These are phyloP conservation scores for Misgurnus anguillicaudatus DNA, from an alignment of 2,113 vertebrate species.

Conservation along the genomic window DNA sequence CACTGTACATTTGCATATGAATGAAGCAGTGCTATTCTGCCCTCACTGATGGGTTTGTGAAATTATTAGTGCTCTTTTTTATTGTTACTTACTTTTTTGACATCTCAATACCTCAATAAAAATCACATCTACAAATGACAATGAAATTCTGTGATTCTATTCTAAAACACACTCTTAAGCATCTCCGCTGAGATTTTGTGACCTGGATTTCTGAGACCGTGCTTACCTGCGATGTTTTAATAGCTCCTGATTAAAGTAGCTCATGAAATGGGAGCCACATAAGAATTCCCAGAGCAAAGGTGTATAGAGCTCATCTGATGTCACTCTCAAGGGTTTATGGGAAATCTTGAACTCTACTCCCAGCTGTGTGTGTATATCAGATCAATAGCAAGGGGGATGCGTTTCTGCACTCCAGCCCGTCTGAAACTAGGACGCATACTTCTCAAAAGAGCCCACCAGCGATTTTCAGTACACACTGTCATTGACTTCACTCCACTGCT, in stretches of 20 bases:
- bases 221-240: slow-evolving; percentile 38
- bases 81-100: not conserved
- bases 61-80: not conserved
- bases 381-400: slow-evolving; percentile 16
- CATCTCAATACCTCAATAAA: not conserved
- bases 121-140: not conserved
- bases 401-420: not conserved
- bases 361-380: slow-evolving; percentile 1
- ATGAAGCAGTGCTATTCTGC: no score
- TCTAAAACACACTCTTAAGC: slow-evolving; percentile 8
- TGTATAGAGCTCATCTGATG: not conserved
- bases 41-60: not conserved
- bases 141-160: slow-evolving; percentile 9
- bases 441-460: slow-evolving; percentile 1
- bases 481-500: slow-evolving; percentile 1
- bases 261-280: slow-evolving; percentile 7
- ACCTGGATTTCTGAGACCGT: slow-evolving; percentile 27
- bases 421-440: slow-evolving; percentile 9
- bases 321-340: slow-evolving; percentile 14
- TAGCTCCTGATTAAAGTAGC: slow-evolving; percentile 1
- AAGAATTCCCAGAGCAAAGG: not conserved
- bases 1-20: no score
- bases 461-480: not conserved
- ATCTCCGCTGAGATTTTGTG: slow-evolving; percentile 24
- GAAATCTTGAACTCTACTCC: not conserved